phyloP scores from a whole-genome alignment of 2,113 vertebrate species.

The Trichechus manatus region DNA sequence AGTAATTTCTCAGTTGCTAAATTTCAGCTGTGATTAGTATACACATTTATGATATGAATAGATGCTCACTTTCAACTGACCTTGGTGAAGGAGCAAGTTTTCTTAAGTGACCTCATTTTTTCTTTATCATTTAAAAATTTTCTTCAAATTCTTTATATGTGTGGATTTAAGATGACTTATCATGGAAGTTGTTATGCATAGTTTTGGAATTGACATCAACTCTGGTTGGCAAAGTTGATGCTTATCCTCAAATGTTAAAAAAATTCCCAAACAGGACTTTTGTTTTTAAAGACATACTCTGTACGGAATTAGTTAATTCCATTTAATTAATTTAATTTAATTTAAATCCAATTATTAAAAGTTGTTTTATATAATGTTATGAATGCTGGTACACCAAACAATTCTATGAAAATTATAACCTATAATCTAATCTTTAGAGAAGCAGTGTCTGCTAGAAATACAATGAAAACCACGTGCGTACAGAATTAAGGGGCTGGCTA shows the following conservation, averaged over 20 bases:
- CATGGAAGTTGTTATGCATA: background rate
- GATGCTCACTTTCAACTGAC: background rate
- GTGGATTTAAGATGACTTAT: background rate
- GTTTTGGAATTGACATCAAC: background rate
- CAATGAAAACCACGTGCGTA: background rate
- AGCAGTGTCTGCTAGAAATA: background rate
- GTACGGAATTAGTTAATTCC: background rate
- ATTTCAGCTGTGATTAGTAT: background rate
- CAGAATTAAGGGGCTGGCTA: background rate
- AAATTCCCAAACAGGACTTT: background rate
- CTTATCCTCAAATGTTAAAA: slow-evolving; percentile 5
- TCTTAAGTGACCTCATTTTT: background rate
- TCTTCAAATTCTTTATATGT: background rate
- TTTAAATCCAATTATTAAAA: background rate
- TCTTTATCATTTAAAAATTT: background rate
- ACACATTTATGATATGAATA: background rate
- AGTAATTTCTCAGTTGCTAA: background rate
- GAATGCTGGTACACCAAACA: background rate
- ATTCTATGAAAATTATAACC: background rate
- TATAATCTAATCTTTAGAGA: background rate
- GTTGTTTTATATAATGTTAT: background rate
- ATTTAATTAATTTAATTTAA: background rate
- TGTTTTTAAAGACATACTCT: background rate
- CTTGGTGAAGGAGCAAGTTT: background rate
- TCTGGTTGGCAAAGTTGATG: background rate